Evolutionary conservation across 2,888 invertebrate species (phyloP).

Genomic region (Nomada hirtipes): DNA sequence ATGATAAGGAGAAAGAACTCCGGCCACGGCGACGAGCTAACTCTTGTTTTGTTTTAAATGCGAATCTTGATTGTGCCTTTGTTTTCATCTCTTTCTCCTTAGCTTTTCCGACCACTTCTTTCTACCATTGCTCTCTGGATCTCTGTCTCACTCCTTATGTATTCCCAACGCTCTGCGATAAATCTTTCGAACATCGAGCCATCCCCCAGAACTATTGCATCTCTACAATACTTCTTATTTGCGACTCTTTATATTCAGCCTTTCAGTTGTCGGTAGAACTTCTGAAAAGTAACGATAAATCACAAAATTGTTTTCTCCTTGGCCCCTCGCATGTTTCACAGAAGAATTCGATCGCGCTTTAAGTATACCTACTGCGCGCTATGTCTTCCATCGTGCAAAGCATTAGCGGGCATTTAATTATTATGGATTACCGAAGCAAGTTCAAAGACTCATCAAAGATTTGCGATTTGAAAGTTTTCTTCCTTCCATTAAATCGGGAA

Average conservation of each 20-base stretch:
- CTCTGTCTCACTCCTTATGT: background rate
- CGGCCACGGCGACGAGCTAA: constrained; percentile 60
- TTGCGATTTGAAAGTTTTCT: no score
- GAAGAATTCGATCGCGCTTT: no score
- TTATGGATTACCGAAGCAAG: no score
- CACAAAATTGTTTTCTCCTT: no score
- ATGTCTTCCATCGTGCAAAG: no score
- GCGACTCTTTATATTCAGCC: no score
- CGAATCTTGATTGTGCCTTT: constrained; percentile 73
- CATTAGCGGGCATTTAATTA: no score
- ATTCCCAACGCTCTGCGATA: constrained; percentile 25
- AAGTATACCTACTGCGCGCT: no score
- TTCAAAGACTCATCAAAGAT: no score
- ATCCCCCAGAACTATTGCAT: background rate
- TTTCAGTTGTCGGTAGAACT: no score
- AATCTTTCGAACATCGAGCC: constrained; percentile 41
- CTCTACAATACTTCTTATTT: background rate
- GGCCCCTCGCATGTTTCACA: no score
- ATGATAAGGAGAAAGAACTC: constrained; percentile 56
- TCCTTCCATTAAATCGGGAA: background rate
- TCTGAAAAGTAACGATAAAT: no score
- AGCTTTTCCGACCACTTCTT: constrained; percentile 16
- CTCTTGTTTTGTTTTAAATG: constrained; percentile 68
- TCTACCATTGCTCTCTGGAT: background rate
- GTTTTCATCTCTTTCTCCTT: constrained; percentile 50